phyloP scores from a whole-genome alignment of 2,113 vertebrate genomes.

The Chamaea fasciata region DNA sequence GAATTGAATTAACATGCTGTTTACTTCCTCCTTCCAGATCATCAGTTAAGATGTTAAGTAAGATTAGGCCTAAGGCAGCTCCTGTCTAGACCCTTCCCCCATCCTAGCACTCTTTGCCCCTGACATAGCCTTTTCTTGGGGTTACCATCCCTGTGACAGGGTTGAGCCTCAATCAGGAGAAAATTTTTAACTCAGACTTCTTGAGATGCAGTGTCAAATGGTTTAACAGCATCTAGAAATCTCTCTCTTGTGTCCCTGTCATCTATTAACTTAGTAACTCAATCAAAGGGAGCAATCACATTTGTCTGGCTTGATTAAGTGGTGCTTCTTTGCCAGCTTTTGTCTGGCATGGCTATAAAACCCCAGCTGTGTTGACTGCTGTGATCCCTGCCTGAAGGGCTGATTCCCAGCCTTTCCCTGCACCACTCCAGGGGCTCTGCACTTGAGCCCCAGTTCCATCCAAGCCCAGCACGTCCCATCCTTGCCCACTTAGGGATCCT shows the following conservation, averaged over 20 bases:
- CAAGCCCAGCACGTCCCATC: not conserved
- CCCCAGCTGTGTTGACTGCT: not conserved
- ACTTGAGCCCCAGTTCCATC: not conserved
- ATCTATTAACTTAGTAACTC: constrained; percentile 57
- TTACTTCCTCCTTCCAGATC: constrained; percentile 23
- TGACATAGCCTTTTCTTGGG: not conserved
- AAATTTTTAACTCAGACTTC: not conserved
- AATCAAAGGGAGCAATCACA: constrained; percentile 15
- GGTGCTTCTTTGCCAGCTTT: constrained; percentile 16
- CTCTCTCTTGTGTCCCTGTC: constrained; percentile 21
- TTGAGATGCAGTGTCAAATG: constrained; percentile 8
- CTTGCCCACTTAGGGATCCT: not conserved
- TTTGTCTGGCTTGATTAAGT: constrained; percentile 60
- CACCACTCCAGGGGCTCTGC: not conserved
- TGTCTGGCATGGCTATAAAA: not conserved
- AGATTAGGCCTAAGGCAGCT: not conserved
- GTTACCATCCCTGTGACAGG: not conserved
- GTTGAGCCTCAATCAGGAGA: not conserved
- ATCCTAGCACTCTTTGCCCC: not conserved
- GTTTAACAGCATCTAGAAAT: constrained; percentile 28
- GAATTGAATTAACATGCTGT: not conserved
- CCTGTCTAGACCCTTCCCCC: not conserved
- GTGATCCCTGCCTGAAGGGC: not conserved
- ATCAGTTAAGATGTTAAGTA: constrained; percentile 17
- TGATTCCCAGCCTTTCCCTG: not conserved